These are phyloP conservation scores for Chaetophractus vellerosus DNA, from an alignment of 2,797 vertebrate species.

Conservation along the genomic window DNA sequence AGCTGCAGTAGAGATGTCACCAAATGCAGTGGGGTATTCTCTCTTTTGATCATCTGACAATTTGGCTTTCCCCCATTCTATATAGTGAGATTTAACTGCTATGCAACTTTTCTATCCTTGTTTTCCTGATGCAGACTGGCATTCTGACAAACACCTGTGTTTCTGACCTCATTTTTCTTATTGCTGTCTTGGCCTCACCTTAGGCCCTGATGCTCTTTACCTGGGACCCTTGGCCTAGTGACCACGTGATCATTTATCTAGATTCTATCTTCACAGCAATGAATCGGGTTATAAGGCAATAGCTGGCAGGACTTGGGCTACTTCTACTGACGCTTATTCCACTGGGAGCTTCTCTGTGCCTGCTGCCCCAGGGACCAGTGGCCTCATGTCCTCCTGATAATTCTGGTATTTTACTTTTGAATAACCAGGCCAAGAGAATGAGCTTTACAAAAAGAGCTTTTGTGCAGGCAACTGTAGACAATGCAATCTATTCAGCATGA, in stretches of 20 bases:
- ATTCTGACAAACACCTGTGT: constrained; percentile 49
- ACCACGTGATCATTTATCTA: constrained; percentile 60
- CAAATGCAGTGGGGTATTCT: background rate
- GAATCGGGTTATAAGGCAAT: constrained; percentile 47
- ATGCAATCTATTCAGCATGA: constrained; percentile 71
- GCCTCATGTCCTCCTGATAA: constrained; percentile 60
- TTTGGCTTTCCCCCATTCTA: background rate
- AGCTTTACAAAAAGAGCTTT: constrained; percentile 67
- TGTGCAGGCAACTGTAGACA: constrained; percentile 73
- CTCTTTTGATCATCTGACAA: background rate
- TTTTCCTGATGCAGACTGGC: constrained; percentile 15
- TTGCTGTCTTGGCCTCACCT: constrained; percentile 47
- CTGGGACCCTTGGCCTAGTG: constrained; percentile 69
- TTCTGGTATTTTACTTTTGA: constrained; percentile 65
- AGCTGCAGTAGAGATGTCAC: background rate
- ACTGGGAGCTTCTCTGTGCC: constrained; percentile 25
- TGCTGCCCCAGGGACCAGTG: constrained; percentile 62
- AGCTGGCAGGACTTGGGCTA: background rate
- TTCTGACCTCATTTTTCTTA: constrained; percentile 72
- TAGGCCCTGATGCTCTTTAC: constrained; percentile 64
- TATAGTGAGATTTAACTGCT: background rate
- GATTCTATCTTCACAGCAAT: constrained; percentile 67
- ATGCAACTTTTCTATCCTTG: background rate
- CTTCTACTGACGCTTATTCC: constrained; percentile 43
- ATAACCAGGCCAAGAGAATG: constrained; percentile 67